A percentile compares a stretch with the other conserved stretches of the same genome.
phyloP scores from a whole-genome alignment of 2,888 invertebrate species.

The Teleiodes luculella region DNA sequence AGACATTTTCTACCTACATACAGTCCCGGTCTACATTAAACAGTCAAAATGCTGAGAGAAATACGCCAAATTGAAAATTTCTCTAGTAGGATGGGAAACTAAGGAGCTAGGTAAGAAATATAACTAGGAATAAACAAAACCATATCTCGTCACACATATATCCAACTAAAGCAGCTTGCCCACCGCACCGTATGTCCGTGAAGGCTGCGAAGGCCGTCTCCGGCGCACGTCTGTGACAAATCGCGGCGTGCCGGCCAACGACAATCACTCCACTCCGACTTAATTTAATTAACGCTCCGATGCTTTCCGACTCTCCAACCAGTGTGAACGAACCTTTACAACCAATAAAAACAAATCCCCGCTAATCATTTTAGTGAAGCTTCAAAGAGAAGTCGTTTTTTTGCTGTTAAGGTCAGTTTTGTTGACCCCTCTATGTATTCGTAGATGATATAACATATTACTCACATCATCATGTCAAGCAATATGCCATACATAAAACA shows the following conservation, averaged over 20 bases:
- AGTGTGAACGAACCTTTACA: constrained; percentile 2
- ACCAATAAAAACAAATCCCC: not conserved
- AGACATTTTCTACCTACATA: too few relatives aligned
- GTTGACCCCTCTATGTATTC: not conserved
- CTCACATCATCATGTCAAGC: too few relatives aligned
- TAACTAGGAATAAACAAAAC: not conserved
- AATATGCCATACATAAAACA: too few relatives aligned
- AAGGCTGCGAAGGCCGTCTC: constrained; percentile 25
- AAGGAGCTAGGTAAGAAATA: too few relatives aligned
- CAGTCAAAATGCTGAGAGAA: too few relatives aligned
- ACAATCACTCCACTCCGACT: constrained; percentile 52
- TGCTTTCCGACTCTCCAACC: constrained; percentile 40
- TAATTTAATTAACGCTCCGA: constrained; percentile 70
- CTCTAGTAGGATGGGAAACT: too few relatives aligned
- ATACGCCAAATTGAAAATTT: too few relatives aligned
- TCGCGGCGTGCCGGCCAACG: constrained; percentile 59
- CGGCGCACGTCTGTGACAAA: constrained; percentile 63
- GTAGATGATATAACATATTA: too few relatives aligned
- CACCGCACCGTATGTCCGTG: constrained; percentile 6
- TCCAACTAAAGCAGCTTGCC: not conserved
- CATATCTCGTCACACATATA: too few relatives aligned
- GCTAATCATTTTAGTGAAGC: constrained; percentile 24
- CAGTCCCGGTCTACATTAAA: too few relatives aligned
- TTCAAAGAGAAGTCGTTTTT: not conserved
- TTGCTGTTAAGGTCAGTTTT: not conserved